Evolutionary conservation across 2,113 vertebrate species (phyloP).

Genomic region (Apistogramma diplotaenia): DNA sequence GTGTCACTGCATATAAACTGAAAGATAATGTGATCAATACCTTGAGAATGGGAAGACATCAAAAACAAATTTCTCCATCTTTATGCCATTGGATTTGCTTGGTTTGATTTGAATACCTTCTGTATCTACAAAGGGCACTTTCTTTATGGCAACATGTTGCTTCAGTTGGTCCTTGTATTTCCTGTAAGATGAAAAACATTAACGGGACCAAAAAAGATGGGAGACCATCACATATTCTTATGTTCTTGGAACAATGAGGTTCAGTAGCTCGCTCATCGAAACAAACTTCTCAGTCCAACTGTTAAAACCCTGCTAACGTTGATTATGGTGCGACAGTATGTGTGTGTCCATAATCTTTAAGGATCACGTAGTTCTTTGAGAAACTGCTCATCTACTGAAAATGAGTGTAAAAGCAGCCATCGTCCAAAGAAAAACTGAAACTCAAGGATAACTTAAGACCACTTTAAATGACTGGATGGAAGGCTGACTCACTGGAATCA

Average conservation of each 20-base stretch:
- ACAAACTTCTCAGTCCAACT: not conserved
- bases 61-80: constrained; percentile 99
- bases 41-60: constrained; percentile 93
- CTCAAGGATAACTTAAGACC: not conserved
- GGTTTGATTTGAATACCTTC: constrained; percentile 87
- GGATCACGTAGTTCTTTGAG: too few species aligned
- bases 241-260: not conserved
- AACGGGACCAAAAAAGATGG: not conserved
- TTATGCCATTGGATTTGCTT: constrained; percentile 87
- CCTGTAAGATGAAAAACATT: constrained; percentile 58
- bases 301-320: not conserved
- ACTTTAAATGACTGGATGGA: not conserved
- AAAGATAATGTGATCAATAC: constrained; percentile 57
- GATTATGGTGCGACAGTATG: too few species aligned
- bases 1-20: not conserved
- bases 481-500: not conserved
- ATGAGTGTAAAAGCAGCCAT: not conserved
- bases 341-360: too few species aligned
- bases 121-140: constrained; percentile 86
- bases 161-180: constrained; percentile 80
- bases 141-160: constrained; percentile 90
- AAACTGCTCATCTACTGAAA: too few species aligned
- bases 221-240: not conserved
- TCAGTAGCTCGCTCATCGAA: not conserved
- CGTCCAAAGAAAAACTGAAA: not conserved